Conservation (phyloP, 1,140 invertebrate species). For the Lepidurus arcticus region DNA sequence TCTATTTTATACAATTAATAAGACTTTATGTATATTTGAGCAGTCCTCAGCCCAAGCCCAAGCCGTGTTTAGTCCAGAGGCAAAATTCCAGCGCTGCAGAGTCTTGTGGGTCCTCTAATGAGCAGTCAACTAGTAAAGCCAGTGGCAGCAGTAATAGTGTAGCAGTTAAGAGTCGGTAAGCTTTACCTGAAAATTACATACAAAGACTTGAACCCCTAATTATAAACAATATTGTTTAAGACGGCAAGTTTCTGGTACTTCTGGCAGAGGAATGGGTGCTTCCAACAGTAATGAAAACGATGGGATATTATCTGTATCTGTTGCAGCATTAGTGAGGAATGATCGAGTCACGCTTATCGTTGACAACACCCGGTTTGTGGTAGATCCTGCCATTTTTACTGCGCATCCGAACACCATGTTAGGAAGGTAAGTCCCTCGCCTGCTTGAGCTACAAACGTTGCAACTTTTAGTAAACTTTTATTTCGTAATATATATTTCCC, state of each 20-base stretch:
- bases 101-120: constrained; percentile 43
- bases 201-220: no score
- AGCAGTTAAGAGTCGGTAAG: constrained; percentile 52
- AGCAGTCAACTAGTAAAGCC: constrained; percentile 51
- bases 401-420: constrained; percentile 89
- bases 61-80: constrained; percentile 67
- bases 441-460: neutral
- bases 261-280: constrained; percentile 34
- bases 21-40: constrained; percentile 28
- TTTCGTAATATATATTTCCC: constrained; percentile 36
- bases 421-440: constrained; percentile 54
- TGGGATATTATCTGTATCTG: constrained; percentile 26
- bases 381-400: constrained; percentile 84
- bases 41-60: constrained; percentile 64
- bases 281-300: constrained; percentile 24
- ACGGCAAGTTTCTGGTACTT: constrained; percentile 29
- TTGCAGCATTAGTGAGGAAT: constrained; percentile 47
- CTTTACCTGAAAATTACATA: constrained; percentile 26
- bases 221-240: constrained; percentile 9
- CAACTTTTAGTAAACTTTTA: neutral
- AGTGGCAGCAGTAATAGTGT: constrained; percentile 47
- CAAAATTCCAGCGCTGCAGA: constrained; percentile 48
- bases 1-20: neutral
- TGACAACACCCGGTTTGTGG: constrained; percentile 84
- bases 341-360: constrained; percentile 84